These are phyloP conservation scores for Ectemnius lituratus DNA, from an alignment of 2,888 invertebrate genomes.

Conservation along the genomic window DNA sequence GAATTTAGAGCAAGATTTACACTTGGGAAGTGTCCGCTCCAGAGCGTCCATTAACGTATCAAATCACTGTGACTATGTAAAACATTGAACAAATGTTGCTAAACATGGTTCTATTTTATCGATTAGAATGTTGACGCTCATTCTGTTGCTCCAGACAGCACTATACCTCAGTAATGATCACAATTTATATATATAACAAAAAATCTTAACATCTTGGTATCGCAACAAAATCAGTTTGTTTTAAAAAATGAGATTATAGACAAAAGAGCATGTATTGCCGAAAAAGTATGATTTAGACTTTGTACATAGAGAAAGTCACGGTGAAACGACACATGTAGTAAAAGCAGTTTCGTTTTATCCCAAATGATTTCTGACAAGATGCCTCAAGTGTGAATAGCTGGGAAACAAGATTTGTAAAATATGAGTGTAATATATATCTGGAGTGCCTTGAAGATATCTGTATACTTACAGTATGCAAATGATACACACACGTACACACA, in stretches of 20 bases:
- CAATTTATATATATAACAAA: too few relatives aligned
- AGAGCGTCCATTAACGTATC: too few relatives aligned
- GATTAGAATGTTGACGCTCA: too few relatives aligned
- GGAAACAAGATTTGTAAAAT: conserved; percentile 70
- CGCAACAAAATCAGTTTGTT: conserved; percentile 31
- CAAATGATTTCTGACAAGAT: conserved; percentile 44
- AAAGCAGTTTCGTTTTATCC: neutral
- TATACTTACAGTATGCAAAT: conserved; percentile 70
- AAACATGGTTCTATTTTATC: neutral
- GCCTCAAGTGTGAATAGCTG: conserved; percentile 51
- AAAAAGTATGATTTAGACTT: conserved; percentile 41
- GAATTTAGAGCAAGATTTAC: conserved; percentile 43
- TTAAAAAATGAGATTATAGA: conserved; percentile 32
- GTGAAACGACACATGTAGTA: conserved; percentile 16
- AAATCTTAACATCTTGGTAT: conserved; percentile 31
- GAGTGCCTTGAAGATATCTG: conserved; percentile 78
- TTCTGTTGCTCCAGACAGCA: too few relatives aligned
- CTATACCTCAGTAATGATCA: too few relatives aligned
- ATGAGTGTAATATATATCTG: conserved; percentile 76
- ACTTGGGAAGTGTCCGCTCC: neutral
- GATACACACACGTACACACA: conserved; percentile 42
- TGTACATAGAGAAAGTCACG: conserved; percentile 2
- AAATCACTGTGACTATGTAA: conserved; percentile 36
- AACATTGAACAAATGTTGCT: conserved; percentile 35
- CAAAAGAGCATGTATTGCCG: conserved; percentile 20